Evolutionary conservation across 1,140 invertebrate species (phyloP), one percentile per base, ranked within the genome.

Genomic region (Arctopsyche grandis): DNA sequence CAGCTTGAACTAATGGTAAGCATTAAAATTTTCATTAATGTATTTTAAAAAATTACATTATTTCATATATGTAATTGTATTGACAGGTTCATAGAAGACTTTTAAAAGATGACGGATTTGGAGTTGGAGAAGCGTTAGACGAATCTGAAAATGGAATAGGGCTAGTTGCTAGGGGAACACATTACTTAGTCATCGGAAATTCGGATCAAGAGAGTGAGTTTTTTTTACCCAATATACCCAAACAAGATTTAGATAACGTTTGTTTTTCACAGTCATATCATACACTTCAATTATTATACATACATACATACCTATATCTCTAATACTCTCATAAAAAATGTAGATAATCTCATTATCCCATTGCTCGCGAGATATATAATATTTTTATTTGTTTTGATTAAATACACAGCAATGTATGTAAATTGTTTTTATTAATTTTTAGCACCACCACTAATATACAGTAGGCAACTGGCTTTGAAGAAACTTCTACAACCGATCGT

Each of bases 71-170:
- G 10, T 46, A 46, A 7, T 52, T 52, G 3, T 19, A 44, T 24
- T 71, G 48, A 0, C 77, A 93, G 95, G 80, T 98, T 24, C 98
- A 99, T 85, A 91, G 98, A 79, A 90, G 97, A 70, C 87, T 97
- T 26, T 83, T 98, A 0, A 89, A 91, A 76, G 98, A 99, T 84
- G 98, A 99, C 87, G 93, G 92, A 0, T 97, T 97, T 83, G 98
- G 98, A 5, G 97, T 99, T 0, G 94, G 90, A 0, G 98, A 99
- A 89, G 91, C 97, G 0, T 86, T 99, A 0, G 96, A 99, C 85
- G 98, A 99, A 89, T 90, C 90, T 1, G 92, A 89, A 81, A 92
- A 88, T 81, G 91, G 91, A 0, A 84, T 89, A 81, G 97, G 97
- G 0, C 87, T 99, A 5, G 92, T 98, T 0, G 93, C 93, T 0